A percentile compares a stretch with the other conserved stretches of the same genome.
phyloP scores from a whole-genome alignment of 2,113 vertebrate species.

The Mormyrus lacerda region DNA sequence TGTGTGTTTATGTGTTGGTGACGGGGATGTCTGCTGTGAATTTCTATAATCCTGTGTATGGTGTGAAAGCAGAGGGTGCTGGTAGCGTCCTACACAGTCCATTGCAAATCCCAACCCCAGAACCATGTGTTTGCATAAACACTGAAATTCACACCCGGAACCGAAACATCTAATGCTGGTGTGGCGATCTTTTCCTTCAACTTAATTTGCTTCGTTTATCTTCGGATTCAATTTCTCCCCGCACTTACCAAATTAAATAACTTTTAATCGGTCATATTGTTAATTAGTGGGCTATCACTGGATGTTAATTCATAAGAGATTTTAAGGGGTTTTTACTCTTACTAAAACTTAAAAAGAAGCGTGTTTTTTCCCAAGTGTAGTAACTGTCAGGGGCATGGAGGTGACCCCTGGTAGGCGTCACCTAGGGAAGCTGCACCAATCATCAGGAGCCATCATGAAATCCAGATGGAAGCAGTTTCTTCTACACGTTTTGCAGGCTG shows the following conservation, averaged over 20 bases:
- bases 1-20: not conserved
- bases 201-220: not conserved
- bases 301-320: not conserved
- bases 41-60: not conserved
- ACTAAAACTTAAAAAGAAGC: not conserved
- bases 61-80: not conserved
- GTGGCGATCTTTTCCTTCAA: not conserved
- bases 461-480: not conserved
- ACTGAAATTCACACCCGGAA: not conserved
- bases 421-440: not conserved
- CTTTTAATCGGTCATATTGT: not conserved
- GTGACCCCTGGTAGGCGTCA: not conserved
- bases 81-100: not conserved
- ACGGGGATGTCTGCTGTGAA: not conserved
- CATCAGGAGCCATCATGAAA: not conserved
- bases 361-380: not conserved
- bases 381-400: not conserved
- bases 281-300: not conserved
- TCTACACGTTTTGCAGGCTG: not conserved
- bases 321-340: not conserved
- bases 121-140: constrained; percentile 6
- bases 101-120: not conserved
- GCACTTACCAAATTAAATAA: not conserved
- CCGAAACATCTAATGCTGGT: not conserved
- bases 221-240: not conserved